phyloP scores from a whole-genome alignment of 2,113 vertebrate species.

The Nannobrachium achirus region DNA sequence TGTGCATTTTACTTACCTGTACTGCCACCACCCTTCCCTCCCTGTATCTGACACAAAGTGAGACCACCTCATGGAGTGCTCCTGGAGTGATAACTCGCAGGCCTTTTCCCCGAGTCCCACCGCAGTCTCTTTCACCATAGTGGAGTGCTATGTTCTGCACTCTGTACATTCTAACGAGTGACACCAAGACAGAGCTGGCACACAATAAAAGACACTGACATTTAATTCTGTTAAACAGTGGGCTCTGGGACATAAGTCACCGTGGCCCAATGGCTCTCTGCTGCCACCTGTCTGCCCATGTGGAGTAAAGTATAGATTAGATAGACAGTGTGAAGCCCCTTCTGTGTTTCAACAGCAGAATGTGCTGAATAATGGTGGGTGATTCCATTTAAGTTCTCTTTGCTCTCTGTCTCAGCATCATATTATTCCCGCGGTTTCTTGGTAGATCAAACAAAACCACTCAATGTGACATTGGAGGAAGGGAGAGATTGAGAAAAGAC shows the following conservation, averaged over 20 bases:
- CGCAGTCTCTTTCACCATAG: slow-evolving; percentile 5
- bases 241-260: slow-evolving; percentile 45
- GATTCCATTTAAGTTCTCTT: not conserved
- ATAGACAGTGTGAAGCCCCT: not conserved
- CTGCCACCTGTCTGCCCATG: slow-evolving; percentile 94
- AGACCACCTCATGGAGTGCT: not conserved
- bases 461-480: not conserved
- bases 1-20: slow-evolving; percentile 39
- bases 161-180: slow-evolving; percentile 44
- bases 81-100: not conserved
- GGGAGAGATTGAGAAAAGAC: not conserved
- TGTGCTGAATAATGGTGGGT: slow-evolving; percentile 61
- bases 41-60: not conserved
- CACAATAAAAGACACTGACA: slow-evolving; percentile 61
- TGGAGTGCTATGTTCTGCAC: slow-evolving; percentile 34
- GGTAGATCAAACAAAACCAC: not conserved
- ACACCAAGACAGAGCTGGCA: slow-evolving; percentile 61
- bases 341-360: slow-evolving; percentile 18
- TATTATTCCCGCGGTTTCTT: not conserved
- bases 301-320: not conserved
- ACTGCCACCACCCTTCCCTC: slow-evolving; percentile 2
- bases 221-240: slow-evolving; percentile 60
- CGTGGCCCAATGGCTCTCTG: slow-evolving; percentile 81
- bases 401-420: not conserved
- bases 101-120: not conserved